Evolutionary conservation across 2,888 invertebrate genomes (phyloP).

Genomic region (Cyaniris semiargus): DNA sequence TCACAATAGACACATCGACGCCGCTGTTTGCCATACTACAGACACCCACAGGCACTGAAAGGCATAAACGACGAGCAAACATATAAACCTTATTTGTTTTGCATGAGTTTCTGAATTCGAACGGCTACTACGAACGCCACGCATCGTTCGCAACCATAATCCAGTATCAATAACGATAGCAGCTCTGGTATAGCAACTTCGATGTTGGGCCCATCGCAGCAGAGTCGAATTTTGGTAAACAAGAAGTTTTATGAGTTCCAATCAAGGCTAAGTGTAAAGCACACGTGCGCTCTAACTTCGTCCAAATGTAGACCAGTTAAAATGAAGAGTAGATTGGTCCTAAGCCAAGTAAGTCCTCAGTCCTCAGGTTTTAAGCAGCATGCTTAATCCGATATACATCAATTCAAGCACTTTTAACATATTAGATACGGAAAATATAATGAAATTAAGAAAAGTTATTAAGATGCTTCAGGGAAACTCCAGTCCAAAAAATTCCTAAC

Average conservation of each 20-base stretch:
- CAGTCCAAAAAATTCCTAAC: neutral
- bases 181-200: conserved; percentile 41
- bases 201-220: conserved; percentile 37
- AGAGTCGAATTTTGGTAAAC: conserved; percentile 48
- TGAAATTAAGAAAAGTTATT: neutral
- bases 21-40: conserved; percentile 71
- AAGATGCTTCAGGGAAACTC: neutral
- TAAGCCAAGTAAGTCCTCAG: conserved; percentile 43
- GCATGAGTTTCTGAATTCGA: conserved; percentile 46
- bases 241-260: conserved; percentile 45
- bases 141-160: conserved; percentile 53
- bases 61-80: conserved; percentile 46
- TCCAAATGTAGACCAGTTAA: conserved; percentile 71
- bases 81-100: conserved; percentile 45
- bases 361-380: neutral
- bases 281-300: conserved; percentile 75
- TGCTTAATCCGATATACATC: neutral
- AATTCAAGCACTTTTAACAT: too few relatives aligned
- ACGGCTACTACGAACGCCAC: conserved; percentile 49
- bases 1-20: conserved; percentile 76
- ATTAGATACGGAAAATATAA: neutral
- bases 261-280: conserved; percentile 60
- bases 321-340: conserved; percentile 64
- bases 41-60: conserved; percentile 49
- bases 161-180: conserved; percentile 54